These are phyloP conservation scores for Boloria euphrosyne DNA, from an alignment of 2,888 invertebrate species.

Conservation along the genomic window DNA sequence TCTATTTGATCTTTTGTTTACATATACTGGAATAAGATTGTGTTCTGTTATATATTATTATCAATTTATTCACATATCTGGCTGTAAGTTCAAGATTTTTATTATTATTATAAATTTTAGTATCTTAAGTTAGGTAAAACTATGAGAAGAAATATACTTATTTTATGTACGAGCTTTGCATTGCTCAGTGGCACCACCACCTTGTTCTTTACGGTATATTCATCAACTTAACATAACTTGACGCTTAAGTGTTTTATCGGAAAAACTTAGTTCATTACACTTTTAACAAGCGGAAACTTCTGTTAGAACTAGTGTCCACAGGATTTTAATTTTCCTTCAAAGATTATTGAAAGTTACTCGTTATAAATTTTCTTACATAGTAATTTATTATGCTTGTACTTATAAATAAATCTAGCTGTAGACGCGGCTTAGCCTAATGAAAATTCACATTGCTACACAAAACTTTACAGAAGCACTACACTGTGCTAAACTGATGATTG, in stretches of 20 bases:
- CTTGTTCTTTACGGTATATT: constrained; percentile 22
- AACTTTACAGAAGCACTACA: too few species aligned
- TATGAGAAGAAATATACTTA: not conserved
- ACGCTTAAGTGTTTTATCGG: constrained; percentile 23
- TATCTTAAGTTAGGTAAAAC: too few species aligned
- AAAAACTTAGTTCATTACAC: constrained; percentile 30
- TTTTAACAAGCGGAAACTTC: constrained; percentile 25
- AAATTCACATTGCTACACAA: too few species aligned
- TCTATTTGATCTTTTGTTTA: too few species aligned
- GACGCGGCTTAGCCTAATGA: too few species aligned
- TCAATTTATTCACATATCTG: too few species aligned
- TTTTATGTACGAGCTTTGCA: not conserved
- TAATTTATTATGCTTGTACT: not conserved
- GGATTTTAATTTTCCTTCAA: constrained; percentile 23
- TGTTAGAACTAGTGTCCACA: constrained; percentile 25
- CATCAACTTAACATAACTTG: constrained; percentile 21
- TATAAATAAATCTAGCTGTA: not conserved
- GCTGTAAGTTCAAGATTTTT: too few species aligned
- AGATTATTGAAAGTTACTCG: constrained; percentile 16
- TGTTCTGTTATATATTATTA: too few species aligned
- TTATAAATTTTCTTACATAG: not conserved
- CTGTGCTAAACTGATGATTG: too few species aligned
- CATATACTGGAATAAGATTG: too few species aligned
- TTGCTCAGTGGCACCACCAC: constrained; percentile 1
- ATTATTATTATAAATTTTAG: too few species aligned